Conservation (phyloP, 2,888 invertebrate species). For the Macrophya annulata region DNA sequence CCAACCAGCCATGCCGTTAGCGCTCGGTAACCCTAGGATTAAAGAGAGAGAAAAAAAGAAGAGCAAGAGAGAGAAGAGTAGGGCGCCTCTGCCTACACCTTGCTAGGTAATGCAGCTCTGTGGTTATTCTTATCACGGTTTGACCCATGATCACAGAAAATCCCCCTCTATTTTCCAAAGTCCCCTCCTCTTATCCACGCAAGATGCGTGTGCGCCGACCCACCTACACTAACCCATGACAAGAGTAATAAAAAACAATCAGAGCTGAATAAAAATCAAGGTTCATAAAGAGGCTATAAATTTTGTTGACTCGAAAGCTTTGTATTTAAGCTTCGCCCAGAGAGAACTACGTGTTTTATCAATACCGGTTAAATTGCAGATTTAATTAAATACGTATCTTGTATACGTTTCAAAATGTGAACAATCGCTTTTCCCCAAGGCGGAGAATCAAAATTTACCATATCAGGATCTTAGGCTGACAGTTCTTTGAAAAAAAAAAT, state of each 20-base stretch:
- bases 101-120: background rate
- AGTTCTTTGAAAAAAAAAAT: background rate
- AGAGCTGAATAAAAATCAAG: conserved; percentile 18
- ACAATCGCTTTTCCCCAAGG: background rate
- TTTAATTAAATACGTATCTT: background rate
- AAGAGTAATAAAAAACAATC: conserved; percentile 38
- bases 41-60: conserved; percentile 15
- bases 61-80: background rate
- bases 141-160: conserved; percentile 27
- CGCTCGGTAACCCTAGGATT: conserved; percentile 55
- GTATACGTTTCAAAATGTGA: background rate
- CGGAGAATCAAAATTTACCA: background rate
- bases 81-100: conserved; percentile 16
- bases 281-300: conserved; percentile 37
- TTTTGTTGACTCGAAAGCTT: conserved; percentile 21
- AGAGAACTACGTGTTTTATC: background rate
- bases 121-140: conserved; percentile 43
- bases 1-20: conserved; percentile 53
- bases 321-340: background rate
- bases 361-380: background rate
- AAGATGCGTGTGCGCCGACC: background rate
- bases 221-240: background rate
- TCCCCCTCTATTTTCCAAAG: background rate
- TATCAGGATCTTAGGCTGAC: background rate
- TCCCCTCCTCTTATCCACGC: background rate